phyloP scores from a whole-genome alignment of 2,797 vertebrate genomes.

The Sebastes diaconus region DNA sequence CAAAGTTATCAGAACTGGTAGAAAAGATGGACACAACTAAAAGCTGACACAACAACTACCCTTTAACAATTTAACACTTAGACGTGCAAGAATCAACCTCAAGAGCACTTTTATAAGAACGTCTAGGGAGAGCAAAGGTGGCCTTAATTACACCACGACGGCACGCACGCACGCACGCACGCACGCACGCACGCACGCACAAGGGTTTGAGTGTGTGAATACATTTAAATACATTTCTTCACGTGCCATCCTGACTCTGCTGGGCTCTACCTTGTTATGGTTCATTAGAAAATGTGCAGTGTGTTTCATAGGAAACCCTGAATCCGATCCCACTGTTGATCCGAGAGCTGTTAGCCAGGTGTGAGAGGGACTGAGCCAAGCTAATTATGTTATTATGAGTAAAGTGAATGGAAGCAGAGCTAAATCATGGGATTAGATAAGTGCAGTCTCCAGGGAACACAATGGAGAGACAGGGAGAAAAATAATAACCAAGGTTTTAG shows the following conservation, averaged over 20 bases:
- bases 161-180: background rate
- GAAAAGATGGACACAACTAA: background rate
- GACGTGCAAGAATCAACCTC: background rate
- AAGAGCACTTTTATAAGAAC: background rate
- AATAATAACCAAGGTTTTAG: background rate
- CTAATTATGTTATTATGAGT: background rate
- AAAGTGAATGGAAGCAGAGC: background rate
- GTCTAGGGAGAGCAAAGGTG: background rate
- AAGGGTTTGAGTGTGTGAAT: background rate
- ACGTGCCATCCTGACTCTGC: conserved; percentile 6
- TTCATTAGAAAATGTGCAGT: background rate
- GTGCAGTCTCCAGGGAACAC: background rate
- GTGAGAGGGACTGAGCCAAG: background rate
- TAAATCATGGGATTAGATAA: background rate
- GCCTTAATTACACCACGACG: background rate
- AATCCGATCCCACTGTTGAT: background rate
- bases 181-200: background rate
- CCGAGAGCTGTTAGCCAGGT: background rate
- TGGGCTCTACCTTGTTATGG: background rate
- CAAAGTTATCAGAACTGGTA: background rate
- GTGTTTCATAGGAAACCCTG: background rate
- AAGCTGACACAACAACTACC: background rate
- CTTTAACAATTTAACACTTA: background rate
- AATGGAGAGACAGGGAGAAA: background rate
- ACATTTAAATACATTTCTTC: background rate